Conservation (phyloP, 1,140 invertebrate species). For the Lucilia sericata region DNA sequence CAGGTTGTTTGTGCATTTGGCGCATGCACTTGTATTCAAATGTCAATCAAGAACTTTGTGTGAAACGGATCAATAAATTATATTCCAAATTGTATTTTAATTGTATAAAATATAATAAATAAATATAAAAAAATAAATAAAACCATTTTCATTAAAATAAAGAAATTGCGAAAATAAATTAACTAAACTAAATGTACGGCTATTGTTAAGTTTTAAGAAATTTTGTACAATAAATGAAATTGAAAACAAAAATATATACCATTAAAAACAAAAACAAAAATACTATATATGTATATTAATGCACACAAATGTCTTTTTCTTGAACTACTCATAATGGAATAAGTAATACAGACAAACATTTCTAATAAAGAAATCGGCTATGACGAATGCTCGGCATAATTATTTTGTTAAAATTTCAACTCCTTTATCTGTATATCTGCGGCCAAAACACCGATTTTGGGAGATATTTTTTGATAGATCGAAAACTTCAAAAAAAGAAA, state of each 20-base stretch:
- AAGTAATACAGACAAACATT: no score
- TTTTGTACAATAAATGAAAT: slow-evolving; percentile 39
- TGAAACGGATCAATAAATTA: background rate
- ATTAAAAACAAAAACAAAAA: background rate
- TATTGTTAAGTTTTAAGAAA: slow-evolving; percentile 44
- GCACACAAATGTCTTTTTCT: slow-evolving; percentile 6
- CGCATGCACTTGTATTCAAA: no score
- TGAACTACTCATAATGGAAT: no score
- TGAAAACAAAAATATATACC: slow-evolving; percentile 22
- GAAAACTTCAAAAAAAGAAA: no score
- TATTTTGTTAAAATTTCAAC: no score
- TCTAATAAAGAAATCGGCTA: no score
- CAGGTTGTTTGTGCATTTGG: background rate
- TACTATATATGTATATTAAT: background rate
- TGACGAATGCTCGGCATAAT: no score
- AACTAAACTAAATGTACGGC: slow-evolving; percentile 37
- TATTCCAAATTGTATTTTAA: slow-evolving; percentile 42
- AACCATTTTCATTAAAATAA: background rate
- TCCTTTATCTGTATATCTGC: no score
- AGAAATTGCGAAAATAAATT: background rate
- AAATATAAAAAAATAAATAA: background rate
- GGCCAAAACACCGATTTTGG: no score
- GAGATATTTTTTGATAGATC: no score
- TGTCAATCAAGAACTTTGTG: background rate
- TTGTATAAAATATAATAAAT: slow-evolving; percentile 8